Evolutionary conservation across 2,888 invertebrate species (phyloP), one percentile per base, ranked within the genome.

Genomic region (Ypsolopha scabrella): DNA sequence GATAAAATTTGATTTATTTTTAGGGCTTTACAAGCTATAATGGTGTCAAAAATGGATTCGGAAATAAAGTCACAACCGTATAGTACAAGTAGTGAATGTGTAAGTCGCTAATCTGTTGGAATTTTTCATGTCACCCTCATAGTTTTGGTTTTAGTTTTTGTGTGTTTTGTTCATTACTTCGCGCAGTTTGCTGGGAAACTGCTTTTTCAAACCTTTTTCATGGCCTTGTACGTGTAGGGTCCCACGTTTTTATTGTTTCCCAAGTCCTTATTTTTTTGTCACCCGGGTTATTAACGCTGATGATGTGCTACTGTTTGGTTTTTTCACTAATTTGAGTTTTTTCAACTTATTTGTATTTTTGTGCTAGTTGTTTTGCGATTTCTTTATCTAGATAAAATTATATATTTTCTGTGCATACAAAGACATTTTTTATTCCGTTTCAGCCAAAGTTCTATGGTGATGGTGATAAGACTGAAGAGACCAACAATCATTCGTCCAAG

Each of bases 371-470:
- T 24, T 24, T 24, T 24, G 24, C 4, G 24, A 4, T 24, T 24
- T 24, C 24, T 24, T 24, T 24, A 24, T 24, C 24, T 24, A 24
- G 24, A 24, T 24, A 24, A 24, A 24, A 24, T 24, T 3, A 24
- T 24, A 4, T 3, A 2, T 3, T 24, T 24, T 24, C 4, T 24
- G 24, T 24, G 24, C 24, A 24, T 24, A 24, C 24, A 24, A 24
- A 3, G 4, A 24, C 2, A 24, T 35, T 41, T 51, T 54, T 41
- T 52, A 50, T 52, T 50, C 51, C 52, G 10, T 43, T 43, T 43
- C 85, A 90, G 90, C 90, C 90, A 68, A 90, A 89, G 78, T 90
- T 90, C 78, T 90, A 90, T 69, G 87, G 88, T 69, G 90, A 90
- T 75, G 87, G 86, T 70, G 89, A 89, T 71, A 88, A 89, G 87